These are phyloP conservation scores for Sebastes elongatus DNA, from an alignment of 2,797 vertebrate species.

Conservation along the genomic window DNA sequence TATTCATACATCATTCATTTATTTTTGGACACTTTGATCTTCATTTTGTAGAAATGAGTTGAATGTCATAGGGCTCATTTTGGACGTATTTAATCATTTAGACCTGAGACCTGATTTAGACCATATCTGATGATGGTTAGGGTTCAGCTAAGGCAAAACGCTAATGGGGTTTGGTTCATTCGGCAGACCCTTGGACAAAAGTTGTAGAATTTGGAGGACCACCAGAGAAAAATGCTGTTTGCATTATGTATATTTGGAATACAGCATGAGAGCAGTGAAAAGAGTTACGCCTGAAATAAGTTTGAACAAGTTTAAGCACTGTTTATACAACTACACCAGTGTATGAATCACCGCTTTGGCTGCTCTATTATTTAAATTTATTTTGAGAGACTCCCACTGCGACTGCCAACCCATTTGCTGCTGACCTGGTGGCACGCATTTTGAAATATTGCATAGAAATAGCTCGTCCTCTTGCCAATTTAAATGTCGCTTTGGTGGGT, in stretches of 20 bases:
- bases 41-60: background rate
- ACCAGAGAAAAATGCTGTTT: background rate
- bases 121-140: background rate
- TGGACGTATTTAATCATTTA: background rate
- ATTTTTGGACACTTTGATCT: background rate
- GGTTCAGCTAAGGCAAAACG: background rate
- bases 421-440: background rate
- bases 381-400: background rate
- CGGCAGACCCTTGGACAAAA: background rate
- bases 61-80: background rate
- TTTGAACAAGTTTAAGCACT: background rate
- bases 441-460: background rate
- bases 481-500: background rate
- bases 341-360: background rate
- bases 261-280: background rate
- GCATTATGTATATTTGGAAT: background rate
- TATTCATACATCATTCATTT: background rate
- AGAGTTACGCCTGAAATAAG: background rate
- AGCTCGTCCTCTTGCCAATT: background rate
- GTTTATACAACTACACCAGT: background rate
- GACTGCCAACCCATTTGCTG: background rate
- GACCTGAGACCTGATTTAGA: no score
- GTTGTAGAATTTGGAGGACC: background rate
- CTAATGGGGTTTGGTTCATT: background rate
- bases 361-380: background rate